Evolutionary conservation across 2,113 vertebrate genomes (phyloP).

Genomic region (Siphamia tubifer): DNA sequence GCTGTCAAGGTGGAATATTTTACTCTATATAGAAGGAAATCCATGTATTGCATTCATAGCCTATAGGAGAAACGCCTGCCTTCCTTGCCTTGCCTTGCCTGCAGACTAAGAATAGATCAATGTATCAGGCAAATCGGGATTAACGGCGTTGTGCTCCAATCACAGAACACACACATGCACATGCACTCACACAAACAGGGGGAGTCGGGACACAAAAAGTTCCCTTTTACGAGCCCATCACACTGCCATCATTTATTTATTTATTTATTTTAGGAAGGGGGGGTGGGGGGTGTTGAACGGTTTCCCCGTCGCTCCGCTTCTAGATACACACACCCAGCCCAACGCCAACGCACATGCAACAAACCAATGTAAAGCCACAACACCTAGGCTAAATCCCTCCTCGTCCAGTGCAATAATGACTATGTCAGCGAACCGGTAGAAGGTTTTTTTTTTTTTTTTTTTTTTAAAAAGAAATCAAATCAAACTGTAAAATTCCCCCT

Average conservation of each 20-base stretch:
- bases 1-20: slow-evolving; percentile 56
- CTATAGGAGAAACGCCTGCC: slow-evolving; percentile 55
- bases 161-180: slow-evolving; percentile 28
- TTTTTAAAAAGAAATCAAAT: background rate
- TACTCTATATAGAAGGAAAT: slow-evolving; percentile 29
- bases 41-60: slow-evolving; percentile 54
- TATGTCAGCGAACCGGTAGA: slow-evolving; percentile 26
- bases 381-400: slow-evolving; percentile 16
- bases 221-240: slow-evolving; percentile 41
- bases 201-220: slow-evolving; percentile 53
- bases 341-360: slow-evolving; percentile 51
- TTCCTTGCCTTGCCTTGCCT: slow-evolving; percentile 23
- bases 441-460: too few species aligned
- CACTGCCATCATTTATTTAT: slow-evolving; percentile 25
- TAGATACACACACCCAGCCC: slow-evolving; percentile 26
- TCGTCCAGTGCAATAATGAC: slow-evolving; percentile 43
- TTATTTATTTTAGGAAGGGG: too few species aligned
- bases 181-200: background rate
- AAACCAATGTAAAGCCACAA: slow-evolving; percentile 40
- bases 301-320: slow-evolving; percentile 25
- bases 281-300: background rate
- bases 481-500: background rate
- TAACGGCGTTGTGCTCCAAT: slow-evolving; percentile 69
- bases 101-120: slow-evolving; percentile 80
- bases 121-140: slow-evolving; percentile 78